Evolutionary conservation across 2,888 invertebrate genomes (phyloP), one percentile per base, ranked within the genome.

Genomic region (Heliconius erato): DNA sequence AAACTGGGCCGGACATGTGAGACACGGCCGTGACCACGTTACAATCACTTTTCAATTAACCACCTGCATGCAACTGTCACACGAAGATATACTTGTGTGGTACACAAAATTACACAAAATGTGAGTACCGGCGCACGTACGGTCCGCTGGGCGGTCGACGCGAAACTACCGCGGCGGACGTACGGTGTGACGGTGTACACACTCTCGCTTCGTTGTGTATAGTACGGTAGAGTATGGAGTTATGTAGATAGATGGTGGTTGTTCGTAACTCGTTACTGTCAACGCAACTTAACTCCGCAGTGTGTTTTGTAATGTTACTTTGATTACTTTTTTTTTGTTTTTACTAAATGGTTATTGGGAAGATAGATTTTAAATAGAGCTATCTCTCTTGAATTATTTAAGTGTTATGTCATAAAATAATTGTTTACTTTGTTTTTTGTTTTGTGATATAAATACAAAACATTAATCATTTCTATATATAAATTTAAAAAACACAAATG

Each of bases 1-100:
- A 95, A 95, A 95, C 95, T 94, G 94, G 94, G 93, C 94, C 95
- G 95, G 95, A 95, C 95, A 95, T 94, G 92, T 94, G 94, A 94
- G 94, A 92, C 92, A 92, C 94, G 95, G 94, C 95, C 95, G 93
- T 95, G 95, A 93, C 95, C 95, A 93, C 91, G 89, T 94, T 95
- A 94, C 95, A 95, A 95, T 95, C 95, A 95, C 95, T 95, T 95
- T 95, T 95, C 95, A 94, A 95, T 94, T 94, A 95, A 92, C 92
- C 95, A 95, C 95, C 95, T 95, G 95, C 93, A 92, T 93, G 93
- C 93, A 94, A 93, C 92, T 92, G 92, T 92, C 91, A 92, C 92
- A 89, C 88, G 91, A 87, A 44, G 72, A 72, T 89, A 89, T 90
- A 90, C 59, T 40, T 35, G 9, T 76, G 59, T 35, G 28, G 23